Evolutionary conservation across 2,888 invertebrate species (phyloP).

Genomic region (Alloscopus bannaensis): DNA sequence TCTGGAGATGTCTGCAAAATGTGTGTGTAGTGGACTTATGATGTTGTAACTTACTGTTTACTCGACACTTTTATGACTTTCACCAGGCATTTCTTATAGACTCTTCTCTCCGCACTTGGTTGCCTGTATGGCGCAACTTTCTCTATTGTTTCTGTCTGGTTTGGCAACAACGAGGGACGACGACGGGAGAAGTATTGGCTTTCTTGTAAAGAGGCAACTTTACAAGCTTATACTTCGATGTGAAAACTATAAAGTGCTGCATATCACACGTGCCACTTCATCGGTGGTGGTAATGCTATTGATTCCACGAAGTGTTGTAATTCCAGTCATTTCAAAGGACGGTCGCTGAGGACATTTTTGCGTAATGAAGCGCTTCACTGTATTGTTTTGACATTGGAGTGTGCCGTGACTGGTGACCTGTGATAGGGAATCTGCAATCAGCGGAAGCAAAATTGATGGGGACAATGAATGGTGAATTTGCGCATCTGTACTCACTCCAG

Average conservation of each 20-base stretch:
- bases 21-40: constrained; percentile 3
- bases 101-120: constrained; percentile 5
- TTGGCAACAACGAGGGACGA: background rate
- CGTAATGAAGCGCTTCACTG: background rate
- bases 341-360: too few relatives aligned
- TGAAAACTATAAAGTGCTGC: background rate
- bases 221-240: background rate
- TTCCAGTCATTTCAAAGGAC: too few relatives aligned
- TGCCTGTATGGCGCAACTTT: too few relatives aligned
- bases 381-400: background rate
- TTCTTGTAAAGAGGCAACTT: background rate
- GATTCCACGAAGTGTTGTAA: constrained; percentile 5
- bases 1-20: background rate
- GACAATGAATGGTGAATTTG: too few relatives aligned
- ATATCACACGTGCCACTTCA: background rate
- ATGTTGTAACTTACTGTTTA: constrained; percentile 49
- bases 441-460: too few relatives aligned
- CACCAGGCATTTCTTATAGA: constrained; percentile 43
- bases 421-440: too few relatives aligned
- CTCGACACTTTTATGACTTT: constrained; percentile 50
- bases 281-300: background rate
- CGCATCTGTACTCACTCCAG: too few relatives aligned
- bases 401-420: background rate
- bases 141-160: background rate
- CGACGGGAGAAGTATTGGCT: background rate